These are phyloP conservation scores for Oreonectes daqikongensis DNA, from an alignment of 2,797 vertebrate genomes.

Conservation along the genomic window DNA sequence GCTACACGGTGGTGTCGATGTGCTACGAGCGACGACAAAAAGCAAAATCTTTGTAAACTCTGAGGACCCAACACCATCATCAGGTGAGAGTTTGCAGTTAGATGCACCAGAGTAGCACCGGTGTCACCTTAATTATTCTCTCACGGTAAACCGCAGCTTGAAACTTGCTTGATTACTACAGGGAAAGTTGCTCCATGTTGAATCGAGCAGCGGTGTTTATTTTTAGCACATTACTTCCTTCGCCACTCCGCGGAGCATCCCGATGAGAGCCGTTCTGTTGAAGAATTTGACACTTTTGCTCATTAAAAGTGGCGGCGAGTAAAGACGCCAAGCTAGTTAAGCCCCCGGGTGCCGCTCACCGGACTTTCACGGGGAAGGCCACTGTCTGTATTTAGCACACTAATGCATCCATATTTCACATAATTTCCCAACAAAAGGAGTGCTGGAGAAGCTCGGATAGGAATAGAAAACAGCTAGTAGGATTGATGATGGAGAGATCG, in stretches of 20 bases:
- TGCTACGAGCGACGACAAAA: slow-evolving; percentile 34
- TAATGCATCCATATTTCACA: slow-evolving; percentile 66
- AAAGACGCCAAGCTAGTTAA: slow-evolving; percentile 65
- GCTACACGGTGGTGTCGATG: not conserved
- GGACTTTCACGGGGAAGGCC: slow-evolving; percentile 56
- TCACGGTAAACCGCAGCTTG: slow-evolving; percentile 56
- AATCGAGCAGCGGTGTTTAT: slow-evolving; percentile 61
- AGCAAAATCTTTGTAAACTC: slow-evolving; percentile 39
- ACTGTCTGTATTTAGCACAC: slow-evolving; percentile 63
- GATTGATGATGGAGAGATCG: not conserved
- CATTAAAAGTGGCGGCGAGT: slow-evolving; percentile 75
- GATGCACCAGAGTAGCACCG: slow-evolving; percentile 58
- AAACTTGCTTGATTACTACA: slow-evolving; percentile 60
- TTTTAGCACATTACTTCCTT: slow-evolving; percentile 73
- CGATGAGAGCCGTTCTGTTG: slow-evolving; percentile 68
- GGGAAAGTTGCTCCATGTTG: slow-evolving; percentile 43
- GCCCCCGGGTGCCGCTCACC: slow-evolving; percentile 66
- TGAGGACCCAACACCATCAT: slow-evolving; percentile 34
- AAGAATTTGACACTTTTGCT: slow-evolving; percentile 75
- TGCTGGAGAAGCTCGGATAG: not conserved
- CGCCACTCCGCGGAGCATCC: slow-evolving; percentile 64
- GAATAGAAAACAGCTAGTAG: not conserved
- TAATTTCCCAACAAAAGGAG: slow-evolving; percentile 20
- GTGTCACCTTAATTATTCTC: slow-evolving; percentile 73
- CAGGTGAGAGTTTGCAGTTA: slow-evolving; percentile 61